Evolutionary conservation across 2,113 vertebrate genomes (phyloP), one percentile per base, ranked within the genome.

Genomic region (Microcebus tavaratra): DNA sequence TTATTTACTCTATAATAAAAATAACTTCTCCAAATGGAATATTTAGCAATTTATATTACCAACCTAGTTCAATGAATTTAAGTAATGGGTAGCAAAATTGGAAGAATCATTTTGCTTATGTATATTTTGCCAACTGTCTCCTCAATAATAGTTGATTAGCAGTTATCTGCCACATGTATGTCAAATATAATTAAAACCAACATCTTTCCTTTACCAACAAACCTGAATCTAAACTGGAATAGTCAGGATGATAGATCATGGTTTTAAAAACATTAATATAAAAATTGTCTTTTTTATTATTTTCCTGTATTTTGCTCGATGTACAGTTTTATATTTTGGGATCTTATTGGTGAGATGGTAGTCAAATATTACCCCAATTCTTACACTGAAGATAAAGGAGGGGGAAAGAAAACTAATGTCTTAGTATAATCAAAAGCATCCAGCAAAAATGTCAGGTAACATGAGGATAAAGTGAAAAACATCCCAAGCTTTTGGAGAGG

Each of bases 131-230:
- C 79, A 61, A 80, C 42, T 75, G 86, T 72, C 79, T 95, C 48
- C 57, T 82, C 68, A 95, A 63, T 34, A 79, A 88, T 31, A 70
- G 61, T 2, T 92, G 42, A 68, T 27, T 23, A 31, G 39, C 29
- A 90, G 57, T 48, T 31, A 92, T 87, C 63, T 93, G 67, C 42
- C 39, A 76, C 67, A 76, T 36, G 6, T 53, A 87, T 13, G 25
- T 55, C 57, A 97, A 95, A 90, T 76, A 78, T 29, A 95, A 92
- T 36, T 95, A 87, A 97, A 92, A 84, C 29, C 21, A 88, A 42
- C 18, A 84, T 63, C 63, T 75, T 88, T 91, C 72, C 34, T 95
- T 91, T 89, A 87, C 31, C 84, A 92, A 94, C 73, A 80, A 85
- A 63, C 4, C 27, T 72, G 5, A 90, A 63, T 88, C 48, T 93